phyloP scores from a whole-genome alignment of 2,888 invertebrate genomes.

The Loripinus fragilis region DNA sequence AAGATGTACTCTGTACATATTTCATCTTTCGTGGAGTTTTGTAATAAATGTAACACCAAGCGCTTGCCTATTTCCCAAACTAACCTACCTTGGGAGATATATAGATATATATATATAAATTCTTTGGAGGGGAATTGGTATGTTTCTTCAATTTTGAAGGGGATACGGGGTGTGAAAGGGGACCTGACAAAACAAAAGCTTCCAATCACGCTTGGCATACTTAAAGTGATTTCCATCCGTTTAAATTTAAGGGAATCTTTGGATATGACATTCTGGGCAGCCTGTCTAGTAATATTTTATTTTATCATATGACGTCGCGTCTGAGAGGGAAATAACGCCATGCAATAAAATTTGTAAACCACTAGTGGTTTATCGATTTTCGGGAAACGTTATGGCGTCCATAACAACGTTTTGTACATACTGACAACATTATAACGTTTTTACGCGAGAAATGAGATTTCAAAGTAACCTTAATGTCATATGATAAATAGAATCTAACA shows the following conservation, averaged over 20 bases:
- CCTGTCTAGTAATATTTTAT: constrained; percentile 20
- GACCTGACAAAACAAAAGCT: constrained; percentile 17
- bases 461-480: no score
- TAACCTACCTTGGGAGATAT: constrained; percentile 15
- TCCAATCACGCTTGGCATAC: constrained; percentile 11
- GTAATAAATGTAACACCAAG: background rate
- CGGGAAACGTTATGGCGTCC: no score
- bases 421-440: no score
- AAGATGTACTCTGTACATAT: background rate
- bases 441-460: no score
- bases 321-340: no score
- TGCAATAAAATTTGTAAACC: no score
- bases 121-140: constrained; percentile 1
- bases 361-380: no score
- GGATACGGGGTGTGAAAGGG: constrained; percentile 2
- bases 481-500: no score
- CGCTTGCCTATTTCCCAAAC: constrained; percentile 3
- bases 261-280: constrained; percentile 18
- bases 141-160: constrained; percentile 23
- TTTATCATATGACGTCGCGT: no score
- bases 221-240: background rate
- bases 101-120: constrained; percentile 11
- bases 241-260: background rate
- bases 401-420: no score
- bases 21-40: background rate